phyloP scores from a whole-genome alignment of 2,888 invertebrate species.

The Diarsia dahlii region DNA sequence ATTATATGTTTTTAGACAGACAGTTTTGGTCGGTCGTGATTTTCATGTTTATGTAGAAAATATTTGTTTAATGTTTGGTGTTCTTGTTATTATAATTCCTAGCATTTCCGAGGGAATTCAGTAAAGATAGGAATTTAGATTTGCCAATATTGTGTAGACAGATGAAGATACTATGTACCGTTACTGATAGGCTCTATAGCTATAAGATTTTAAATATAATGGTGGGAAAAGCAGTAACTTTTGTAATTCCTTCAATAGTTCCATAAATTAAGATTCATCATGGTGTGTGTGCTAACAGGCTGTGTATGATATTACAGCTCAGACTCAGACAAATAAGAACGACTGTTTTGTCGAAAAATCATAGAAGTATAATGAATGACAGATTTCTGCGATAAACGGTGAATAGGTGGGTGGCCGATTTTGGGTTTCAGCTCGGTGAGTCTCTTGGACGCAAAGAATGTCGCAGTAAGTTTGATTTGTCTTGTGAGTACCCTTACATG shows the following conservation, averaged over 20 bases:
- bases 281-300: background rate
- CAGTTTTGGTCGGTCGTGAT: background rate
- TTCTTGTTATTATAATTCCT: background rate
- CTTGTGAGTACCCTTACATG: no score
- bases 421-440: no score
- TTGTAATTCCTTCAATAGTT: background rate
- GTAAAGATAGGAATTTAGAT: background rate
- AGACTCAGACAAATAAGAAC: background rate
- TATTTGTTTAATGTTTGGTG: background rate
- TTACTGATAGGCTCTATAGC: background rate
- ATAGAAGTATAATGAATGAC: background rate
- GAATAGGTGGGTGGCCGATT: no score
- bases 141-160: background rate
- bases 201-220: background rate
- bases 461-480: no score
- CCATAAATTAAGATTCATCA: background rate
- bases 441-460: no score
- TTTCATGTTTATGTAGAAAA: slow-evolving; percentile 28
- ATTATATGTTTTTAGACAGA: slow-evolving; percentile 42
- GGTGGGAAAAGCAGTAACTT: background rate
- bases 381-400: no score
- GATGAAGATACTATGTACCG: background rate
- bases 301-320: background rate
- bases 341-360: background rate
- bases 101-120: background rate